Evolutionary conservation across 2,888 invertebrate species (phyloP).

Genomic region (Leistus spinibarbis): DNA sequence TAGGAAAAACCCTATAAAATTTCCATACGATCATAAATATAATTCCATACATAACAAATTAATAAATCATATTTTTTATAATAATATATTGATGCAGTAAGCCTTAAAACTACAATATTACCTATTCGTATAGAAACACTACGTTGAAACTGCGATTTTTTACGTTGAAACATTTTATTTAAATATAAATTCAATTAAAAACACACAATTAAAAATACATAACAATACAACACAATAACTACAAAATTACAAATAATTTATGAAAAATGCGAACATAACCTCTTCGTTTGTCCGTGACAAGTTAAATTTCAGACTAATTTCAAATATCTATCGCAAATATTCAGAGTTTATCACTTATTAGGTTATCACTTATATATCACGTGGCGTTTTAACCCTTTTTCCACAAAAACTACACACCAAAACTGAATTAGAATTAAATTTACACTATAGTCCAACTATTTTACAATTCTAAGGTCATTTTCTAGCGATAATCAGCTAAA

Average conservation of each 20-base stretch:
- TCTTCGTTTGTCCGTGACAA: slow-evolving; percentile 2
- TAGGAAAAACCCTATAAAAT: slow-evolving; percentile 5
- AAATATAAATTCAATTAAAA: slow-evolving; percentile 4
- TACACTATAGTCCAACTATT: background rate
- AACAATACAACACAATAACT: slow-evolving; percentile 10
- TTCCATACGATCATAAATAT: background rate
- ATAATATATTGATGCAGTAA: background rate
- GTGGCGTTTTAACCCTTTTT: background rate
- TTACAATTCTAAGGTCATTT: background rate
- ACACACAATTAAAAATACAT: slow-evolving; percentile 4
- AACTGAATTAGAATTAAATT: background rate
- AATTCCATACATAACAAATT: background rate
- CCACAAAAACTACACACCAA: background rate
- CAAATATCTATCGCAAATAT: background rate
- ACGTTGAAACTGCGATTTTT: slow-evolving; percentile 50
- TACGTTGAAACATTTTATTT: slow-evolving; percentile 42
- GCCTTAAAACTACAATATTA: slow-evolving; percentile 40
- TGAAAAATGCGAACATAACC: slow-evolving; percentile 14
- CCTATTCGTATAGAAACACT: slow-evolving; percentile 53
- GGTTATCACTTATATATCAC: slow-evolving; percentile 17
- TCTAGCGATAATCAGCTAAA: slow-evolving; percentile 2
- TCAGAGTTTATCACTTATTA: background rate
- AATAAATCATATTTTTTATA: background rate
- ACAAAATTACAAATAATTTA: background rate
- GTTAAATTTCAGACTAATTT: background rate